Evolutionary conservation across 53 echinoderm and acorn worm species (phyloP).

Genomic region (Echinometra lucunter): DNA sequence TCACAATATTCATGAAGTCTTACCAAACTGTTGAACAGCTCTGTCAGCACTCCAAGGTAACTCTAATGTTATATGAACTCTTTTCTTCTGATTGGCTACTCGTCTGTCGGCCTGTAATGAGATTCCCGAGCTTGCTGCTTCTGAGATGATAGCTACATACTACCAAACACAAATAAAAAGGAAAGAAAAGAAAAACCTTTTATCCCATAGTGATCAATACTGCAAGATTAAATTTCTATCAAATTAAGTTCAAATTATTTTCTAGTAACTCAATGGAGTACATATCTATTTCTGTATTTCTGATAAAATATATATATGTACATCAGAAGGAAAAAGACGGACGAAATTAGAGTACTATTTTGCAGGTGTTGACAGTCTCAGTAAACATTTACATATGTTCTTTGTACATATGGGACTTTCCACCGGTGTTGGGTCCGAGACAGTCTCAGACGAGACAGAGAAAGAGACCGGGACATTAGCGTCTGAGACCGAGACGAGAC

Average conservation of each 20-base stretch:
- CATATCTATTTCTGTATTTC: neutral
- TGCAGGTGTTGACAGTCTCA: too few relatives aligned
- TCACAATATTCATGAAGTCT: neutral
- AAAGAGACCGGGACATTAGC: too few relatives aligned
- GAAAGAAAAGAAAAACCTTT: neutral
- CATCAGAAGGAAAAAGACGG: too few relatives aligned
- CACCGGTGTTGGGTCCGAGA: too few relatives aligned
- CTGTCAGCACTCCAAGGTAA: constrained; percentile 99
- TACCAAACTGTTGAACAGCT: constrained; percentile 96
- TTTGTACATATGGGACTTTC: too few relatives aligned
- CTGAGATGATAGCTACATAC: constrained; percentile 97
- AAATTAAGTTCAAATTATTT: neutral
- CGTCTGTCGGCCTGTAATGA: constrained; percentile 95
- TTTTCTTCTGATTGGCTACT: constrained; percentile 89
- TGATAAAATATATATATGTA: too few relatives aligned
- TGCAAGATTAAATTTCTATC: neutral
- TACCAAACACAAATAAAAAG: constrained; percentile 43
- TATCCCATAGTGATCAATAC: neutral
- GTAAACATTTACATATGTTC: too few relatives aligned
- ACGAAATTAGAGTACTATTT: too few relatives aligned
- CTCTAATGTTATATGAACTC: constrained; percentile 96
- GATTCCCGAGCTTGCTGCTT: constrained; percentile 99
- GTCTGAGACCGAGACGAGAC: too few relatives aligned
- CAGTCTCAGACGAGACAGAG: too few relatives aligned
- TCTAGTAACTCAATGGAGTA: neutral